Conservation (phyloP, 2,113 vertebrate genomes). For the Elachura formosa region DNA sequence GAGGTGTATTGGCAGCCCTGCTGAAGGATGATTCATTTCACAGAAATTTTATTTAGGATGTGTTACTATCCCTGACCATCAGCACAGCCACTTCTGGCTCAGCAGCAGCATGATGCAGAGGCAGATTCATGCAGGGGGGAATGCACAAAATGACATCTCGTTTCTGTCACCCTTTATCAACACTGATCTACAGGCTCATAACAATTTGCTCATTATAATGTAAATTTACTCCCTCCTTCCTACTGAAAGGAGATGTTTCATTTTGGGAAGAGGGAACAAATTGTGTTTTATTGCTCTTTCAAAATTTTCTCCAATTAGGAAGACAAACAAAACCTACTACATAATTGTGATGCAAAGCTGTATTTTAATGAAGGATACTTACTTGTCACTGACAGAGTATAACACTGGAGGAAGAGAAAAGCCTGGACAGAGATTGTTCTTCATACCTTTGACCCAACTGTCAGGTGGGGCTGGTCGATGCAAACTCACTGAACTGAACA, state of each 20-base stretch:
- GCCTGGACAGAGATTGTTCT: background rate
- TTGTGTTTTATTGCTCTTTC: slow-evolving; percentile 40
- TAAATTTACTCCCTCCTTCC: slow-evolving; percentile 36
- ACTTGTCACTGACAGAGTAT: background rate
- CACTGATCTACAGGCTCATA: slow-evolving; percentile 12
- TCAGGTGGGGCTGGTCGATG: background rate
- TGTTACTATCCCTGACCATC: background rate
- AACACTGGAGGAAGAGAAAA: background rate
- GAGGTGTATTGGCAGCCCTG: background rate
- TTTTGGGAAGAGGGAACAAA: slow-evolving; percentile 45
- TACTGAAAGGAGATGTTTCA: slow-evolving; percentile 31
- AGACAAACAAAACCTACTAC: slow-evolving; percentile 38
- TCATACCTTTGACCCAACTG: background rate
- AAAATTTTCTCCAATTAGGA: slow-evolving; percentile 49
- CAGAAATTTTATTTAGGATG: background rate
- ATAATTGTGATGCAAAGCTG: slow-evolving; percentile 14
- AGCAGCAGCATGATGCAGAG: background rate
- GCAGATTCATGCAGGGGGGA: background rate
- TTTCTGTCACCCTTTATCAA: slow-evolving; percentile 18
- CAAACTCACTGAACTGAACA: background rate
- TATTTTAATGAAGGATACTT: background rate
- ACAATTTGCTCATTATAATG: slow-evolving; percentile 35
- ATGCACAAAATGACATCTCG: background rate
- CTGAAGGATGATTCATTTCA: background rate
- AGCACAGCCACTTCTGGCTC: background rate